Percentiles rank a stretch among this genome's conserved stretches.
These are phyloP conservation scores for Luscinia luscinia DNA, from an alignment of 2,797 vertebrate species.

Conservation along the genomic window DNA sequence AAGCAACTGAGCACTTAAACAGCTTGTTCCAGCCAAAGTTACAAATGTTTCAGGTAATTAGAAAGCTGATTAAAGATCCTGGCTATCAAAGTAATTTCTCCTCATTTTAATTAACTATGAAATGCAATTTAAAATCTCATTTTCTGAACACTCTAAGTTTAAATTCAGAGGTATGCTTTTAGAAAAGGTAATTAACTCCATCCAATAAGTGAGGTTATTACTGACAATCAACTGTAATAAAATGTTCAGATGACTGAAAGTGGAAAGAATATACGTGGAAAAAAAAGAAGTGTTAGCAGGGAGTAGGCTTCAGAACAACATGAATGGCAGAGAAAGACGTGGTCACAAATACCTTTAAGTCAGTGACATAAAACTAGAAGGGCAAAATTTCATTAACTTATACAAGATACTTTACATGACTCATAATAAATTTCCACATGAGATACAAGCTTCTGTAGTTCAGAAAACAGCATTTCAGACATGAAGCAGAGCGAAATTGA, in stretches of 20 bases:
- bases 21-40: neutral
- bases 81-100: conserved; percentile 13
- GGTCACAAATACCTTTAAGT: neutral
- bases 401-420: neutral
- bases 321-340: neutral
- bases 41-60: conserved; percentile 45
- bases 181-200: conserved; percentile 59
- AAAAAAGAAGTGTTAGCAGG: neutral
- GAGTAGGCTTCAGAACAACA: neutral
- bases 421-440: neutral
- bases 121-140: conserved; percentile 48
- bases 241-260: neutral
- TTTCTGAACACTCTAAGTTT: conserved; percentile 11
- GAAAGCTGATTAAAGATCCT: conserved; percentile 52
- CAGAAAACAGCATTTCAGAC: neutral
- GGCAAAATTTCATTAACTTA: neutral
- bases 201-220: conserved; percentile 12
- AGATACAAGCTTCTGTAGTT: neutral
- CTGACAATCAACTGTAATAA: conserved; percentile 25
- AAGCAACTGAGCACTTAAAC: neutral
- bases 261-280: neutral
- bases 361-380: neutral
- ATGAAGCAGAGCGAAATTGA: neutral
- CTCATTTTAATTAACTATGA: conserved; percentile 54
- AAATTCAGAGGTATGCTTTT: conserved; percentile 28